A percentile compares a stretch with the other conserved stretches of the same genome.
phyloP scores from a whole-genome alignment of 2,888 invertebrate genomes.

The Tetramorium bicarinatum region DNA sequence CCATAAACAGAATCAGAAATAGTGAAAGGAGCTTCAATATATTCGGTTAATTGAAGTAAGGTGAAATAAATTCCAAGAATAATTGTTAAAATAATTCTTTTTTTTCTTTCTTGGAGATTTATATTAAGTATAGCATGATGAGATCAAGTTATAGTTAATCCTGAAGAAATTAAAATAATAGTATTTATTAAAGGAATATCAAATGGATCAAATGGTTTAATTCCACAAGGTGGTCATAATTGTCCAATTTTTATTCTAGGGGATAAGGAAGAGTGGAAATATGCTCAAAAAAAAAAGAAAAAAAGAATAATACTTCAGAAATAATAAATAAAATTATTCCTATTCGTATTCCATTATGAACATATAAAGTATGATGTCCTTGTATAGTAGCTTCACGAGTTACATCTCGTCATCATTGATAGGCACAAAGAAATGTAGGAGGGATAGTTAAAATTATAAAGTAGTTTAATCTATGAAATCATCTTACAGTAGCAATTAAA shows the following conservation, averaged over 20 bases:
- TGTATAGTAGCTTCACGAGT: slow-evolving; percentile 89
- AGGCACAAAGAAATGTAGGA: slow-evolving; percentile 80
- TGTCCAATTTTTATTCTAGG: neutral
- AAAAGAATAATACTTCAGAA: slow-evolving; percentile 86
- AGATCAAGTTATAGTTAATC: slow-evolving; percentile 90
- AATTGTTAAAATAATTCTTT: slow-evolving; percentile 87
- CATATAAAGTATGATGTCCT: slow-evolving; percentile 76
- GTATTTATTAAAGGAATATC: slow-evolving; percentile 92
- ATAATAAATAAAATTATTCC: slow-evolving; percentile 88
- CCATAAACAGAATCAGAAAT: slow-evolving; percentile 87
- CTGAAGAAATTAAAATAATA: slow-evolving; percentile 90
- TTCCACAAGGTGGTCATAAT: too few relatives aligned
- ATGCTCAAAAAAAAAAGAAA: too few relatives aligned
- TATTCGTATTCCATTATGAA: slow-evolving; percentile 88
- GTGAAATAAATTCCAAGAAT: slow-evolving; percentile 90
- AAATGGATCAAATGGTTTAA: slow-evolving; percentile 91
- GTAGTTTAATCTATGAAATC: slow-evolving; percentile 82
- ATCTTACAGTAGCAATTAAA: neutral
- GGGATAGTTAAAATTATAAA: slow-evolving; percentile 86
- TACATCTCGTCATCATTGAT: slow-evolving; percentile 87
- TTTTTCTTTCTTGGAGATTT: slow-evolving; percentile 86
- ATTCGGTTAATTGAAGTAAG: slow-evolving; percentile 90
- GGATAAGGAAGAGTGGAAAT: slow-evolving; percentile 86
- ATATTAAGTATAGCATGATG: slow-evolving; percentile 88
- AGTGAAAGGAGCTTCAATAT: slow-evolving; percentile 89